A percentile compares a stretch with the other conserved stretches of the same genome.
Evolutionary conservation across 2,797 vertebrate species (phyloP).

Genomic region (Diglossa cyanea): DNA sequence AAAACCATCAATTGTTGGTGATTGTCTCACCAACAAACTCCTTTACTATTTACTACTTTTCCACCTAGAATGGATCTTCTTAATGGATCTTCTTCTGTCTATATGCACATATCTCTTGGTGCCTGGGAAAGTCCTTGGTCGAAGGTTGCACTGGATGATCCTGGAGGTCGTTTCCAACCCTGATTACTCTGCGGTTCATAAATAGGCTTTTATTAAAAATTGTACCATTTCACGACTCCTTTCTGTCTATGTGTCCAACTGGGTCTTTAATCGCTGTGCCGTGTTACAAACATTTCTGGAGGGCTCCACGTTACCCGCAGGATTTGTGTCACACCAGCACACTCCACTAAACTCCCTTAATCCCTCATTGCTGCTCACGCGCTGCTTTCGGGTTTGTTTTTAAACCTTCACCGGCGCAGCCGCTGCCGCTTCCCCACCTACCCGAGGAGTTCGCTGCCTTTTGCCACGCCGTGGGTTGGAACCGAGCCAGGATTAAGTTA

Average conservation of each 20-base stretch:
- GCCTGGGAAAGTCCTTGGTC: not conserved
- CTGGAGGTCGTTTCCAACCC: fast-evolving
- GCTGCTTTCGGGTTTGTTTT: not conserved
- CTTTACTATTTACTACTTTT: not conserved
- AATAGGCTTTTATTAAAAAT: not conserved
- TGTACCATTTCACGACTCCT: fast-evolving
- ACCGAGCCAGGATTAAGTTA: fast-evolving
- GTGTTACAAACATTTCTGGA: not conserved
- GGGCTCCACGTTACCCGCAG: not conserved
- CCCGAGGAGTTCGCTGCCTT: fast-evolving
- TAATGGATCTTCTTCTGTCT: not conserved
- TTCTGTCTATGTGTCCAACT: fast-evolving
- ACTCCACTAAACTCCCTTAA: fast-evolving
- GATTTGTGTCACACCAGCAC: not conserved
- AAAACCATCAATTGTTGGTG: no score
- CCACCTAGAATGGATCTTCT: not conserved
- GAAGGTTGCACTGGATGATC: not conserved
- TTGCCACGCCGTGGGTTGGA: fast-evolving
- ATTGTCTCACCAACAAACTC: not conserved
- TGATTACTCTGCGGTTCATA: not conserved
- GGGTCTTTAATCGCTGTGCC: not conserved
- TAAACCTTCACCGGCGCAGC: not conserved
- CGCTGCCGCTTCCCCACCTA: not conserved
- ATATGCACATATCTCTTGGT: fast-evolving
- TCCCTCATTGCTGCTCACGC: not conserved